These are phyloP conservation scores for Opisthocomus hoazin DNA, from an alignment of 2,113 vertebrate species.

Conservation along the genomic window DNA sequence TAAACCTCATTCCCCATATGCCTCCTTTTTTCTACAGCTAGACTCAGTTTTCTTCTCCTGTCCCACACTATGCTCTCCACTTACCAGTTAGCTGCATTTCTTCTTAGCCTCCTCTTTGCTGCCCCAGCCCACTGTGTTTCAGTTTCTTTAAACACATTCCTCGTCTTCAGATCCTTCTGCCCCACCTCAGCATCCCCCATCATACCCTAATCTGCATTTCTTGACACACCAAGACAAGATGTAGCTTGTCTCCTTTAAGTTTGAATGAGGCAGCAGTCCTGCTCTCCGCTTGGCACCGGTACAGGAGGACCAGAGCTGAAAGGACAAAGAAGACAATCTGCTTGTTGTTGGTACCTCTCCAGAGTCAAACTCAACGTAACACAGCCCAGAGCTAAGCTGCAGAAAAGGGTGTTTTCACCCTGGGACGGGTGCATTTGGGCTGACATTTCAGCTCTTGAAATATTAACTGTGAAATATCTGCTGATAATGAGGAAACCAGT, in stretches of 20 bases:
- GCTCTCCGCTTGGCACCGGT: neutral
- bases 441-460: neutral
- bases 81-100: neutral
- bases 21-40: neutral
- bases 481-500: neutral
- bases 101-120: neutral
- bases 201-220: neutral
- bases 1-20: neutral
- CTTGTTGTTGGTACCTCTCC: neutral
- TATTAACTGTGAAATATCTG: neutral
- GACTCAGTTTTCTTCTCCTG: neutral
- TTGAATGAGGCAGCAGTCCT: neutral
- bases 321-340: neutral
- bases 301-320: neutral
- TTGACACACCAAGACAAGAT: neutral
- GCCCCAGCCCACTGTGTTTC: neutral
- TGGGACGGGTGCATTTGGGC: neutral
- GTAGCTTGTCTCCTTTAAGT: neutral
- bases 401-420: neutral
- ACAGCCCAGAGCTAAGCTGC: neutral
- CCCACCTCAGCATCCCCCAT: neutral
- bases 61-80: neutral
- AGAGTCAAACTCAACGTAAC: neutral
- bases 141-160: slow-evolving; percentile 32
- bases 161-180: neutral